Conservation (phyloP, 2,113 vertebrate genomes). For the Pedetes capensis region DNA sequence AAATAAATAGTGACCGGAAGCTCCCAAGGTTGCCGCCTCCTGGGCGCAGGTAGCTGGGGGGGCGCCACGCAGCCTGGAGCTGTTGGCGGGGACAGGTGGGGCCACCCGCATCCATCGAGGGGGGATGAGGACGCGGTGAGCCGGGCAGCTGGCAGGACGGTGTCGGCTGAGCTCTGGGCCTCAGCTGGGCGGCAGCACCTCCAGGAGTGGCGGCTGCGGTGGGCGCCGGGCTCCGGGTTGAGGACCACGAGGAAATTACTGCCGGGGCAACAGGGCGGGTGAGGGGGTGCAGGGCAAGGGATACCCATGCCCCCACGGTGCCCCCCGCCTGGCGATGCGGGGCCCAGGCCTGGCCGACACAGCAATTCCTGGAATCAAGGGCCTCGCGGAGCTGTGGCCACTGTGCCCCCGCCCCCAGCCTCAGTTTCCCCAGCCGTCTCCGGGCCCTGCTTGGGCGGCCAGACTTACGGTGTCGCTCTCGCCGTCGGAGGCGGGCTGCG, state of each 20-base stretch:
- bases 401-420: neutral
- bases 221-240: slow-evolving; percentile 74
- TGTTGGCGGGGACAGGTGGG: neutral
- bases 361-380: neutral
- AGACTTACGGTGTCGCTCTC: slow-evolving; percentile 98
- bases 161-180: slow-evolving; percentile 64
- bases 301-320: neutral
- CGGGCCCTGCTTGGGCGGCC: neutral
- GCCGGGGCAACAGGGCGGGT: slow-evolving; percentile 19
- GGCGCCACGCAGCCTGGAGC: slow-evolving; percentile 44
- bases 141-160: slow-evolving; percentile 62
- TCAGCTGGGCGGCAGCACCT: slow-evolving; percentile 65
- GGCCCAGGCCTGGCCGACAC: neutral
- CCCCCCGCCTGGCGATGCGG: neutral
- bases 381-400: neutral
- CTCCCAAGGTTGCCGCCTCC: slow-evolving; percentile 75
- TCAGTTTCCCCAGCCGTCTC: neutral
- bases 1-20: slow-evolving; percentile 82
- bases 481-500: slow-evolving; percentile 93
- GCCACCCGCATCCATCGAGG: neutral
- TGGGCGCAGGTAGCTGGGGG: slow-evolving; percentile 72
- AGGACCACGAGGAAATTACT: slow-evolving; percentile 86
- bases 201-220: slow-evolving; percentile 71
- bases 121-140: neutral
- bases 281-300: rapidly evolving